Evolutionary conservation across 2,888 invertebrate genomes (phyloP).

Genomic region (Agriopis leucophaearia): DNA sequence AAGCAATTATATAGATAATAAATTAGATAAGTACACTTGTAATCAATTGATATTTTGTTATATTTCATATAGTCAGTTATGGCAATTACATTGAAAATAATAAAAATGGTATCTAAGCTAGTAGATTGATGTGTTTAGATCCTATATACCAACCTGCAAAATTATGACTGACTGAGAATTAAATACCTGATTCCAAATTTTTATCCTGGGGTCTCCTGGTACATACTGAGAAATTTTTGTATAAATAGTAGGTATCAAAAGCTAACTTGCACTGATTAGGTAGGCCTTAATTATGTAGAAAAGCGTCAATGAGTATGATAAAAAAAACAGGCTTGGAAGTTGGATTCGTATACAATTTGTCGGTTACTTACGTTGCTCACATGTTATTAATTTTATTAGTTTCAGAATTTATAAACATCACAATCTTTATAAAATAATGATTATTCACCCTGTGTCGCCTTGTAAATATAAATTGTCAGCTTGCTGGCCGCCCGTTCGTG

Average conservation of each 20-base stretch:
- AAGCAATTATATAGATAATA: slow-evolving; percentile 55
- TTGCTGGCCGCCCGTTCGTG: slow-evolving; percentile 67
- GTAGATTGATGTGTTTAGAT: slow-evolving; percentile 6
- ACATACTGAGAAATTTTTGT: slow-evolving; percentile 20
- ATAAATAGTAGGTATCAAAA: slow-evolving; percentile 39
- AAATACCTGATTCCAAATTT: slow-evolving; percentile 4
- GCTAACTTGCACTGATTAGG: slow-evolving; percentile 50
- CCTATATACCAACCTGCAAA: slow-evolving; percentile 5
- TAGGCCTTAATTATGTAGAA: slow-evolving; percentile 38
- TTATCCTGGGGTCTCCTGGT: slow-evolving; percentile 1
- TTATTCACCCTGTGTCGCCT: slow-evolving; percentile 62
- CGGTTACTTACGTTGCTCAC: slow-evolving; percentile 28
- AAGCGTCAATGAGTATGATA: slow-evolving; percentile 33
- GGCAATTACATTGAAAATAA: slow-evolving; percentile 2
- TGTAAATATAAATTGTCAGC: slow-evolving; percentile 68
- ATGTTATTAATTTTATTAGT: slow-evolving; percentile 17
- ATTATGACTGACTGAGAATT: slow-evolving; percentile 27
- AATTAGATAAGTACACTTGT: slow-evolving; percentile 43
- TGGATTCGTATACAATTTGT: slow-evolving; percentile 5
- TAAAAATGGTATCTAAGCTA: slow-evolving; percentile 7
- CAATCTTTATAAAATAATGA: slow-evolving; percentile 43
- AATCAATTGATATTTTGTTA: slow-evolving; percentile 51
- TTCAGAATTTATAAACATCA: slow-evolving; percentile 35
- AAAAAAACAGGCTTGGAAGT: slow-evolving; percentile 27
- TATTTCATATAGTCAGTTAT: background rate